Percentiles rank a stretch among this genome's conserved stretches.
Evolutionary conservation across 2,797 vertebrate genomes (phyloP).

Genomic region (Leptatherina wallacei): DNA sequence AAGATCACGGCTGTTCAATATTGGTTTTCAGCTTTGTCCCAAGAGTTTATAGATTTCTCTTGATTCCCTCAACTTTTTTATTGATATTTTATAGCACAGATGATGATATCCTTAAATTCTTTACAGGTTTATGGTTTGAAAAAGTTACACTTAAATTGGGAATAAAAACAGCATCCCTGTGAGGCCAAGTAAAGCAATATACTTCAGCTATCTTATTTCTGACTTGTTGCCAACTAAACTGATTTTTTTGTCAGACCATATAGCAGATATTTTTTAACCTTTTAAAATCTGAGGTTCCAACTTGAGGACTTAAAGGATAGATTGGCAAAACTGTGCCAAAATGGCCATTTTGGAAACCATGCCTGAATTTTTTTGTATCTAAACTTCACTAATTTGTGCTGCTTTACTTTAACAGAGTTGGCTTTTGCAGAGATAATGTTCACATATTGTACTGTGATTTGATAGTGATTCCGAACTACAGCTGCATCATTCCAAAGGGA

Average conservation of each 20-base stretch:
- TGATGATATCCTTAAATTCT: conserved; percentile 1
- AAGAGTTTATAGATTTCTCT: background rate
- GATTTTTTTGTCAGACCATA: background rate
- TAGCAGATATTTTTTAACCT: background rate
- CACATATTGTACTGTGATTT: too few relatives aligned
- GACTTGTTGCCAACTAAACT: background rate
- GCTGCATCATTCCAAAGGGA: too few relatives aligned
- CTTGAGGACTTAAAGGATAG: background rate
- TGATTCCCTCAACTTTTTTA: conserved; percentile 1
- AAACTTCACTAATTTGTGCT: background rate
- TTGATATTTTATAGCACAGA: conserved; percentile 3
- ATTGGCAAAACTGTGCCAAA: background rate
- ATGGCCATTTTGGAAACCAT: background rate
- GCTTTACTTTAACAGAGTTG: too few relatives aligned
- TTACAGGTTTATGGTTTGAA: background rate
- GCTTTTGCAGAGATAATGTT: too few relatives aligned
- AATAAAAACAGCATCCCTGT: background rate
- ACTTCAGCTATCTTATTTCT: background rate
- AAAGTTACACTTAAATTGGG: background rate
- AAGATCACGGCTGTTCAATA: background rate
- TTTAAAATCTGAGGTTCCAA: background rate
- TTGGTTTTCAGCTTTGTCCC: conserved; percentile 5
- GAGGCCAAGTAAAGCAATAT: background rate
- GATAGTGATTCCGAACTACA: too few relatives aligned
- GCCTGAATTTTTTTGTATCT: background rate